phyloP scores from a whole-genome alignment of 2,888 invertebrate species.

The Darwinula stevensoni region DNA sequence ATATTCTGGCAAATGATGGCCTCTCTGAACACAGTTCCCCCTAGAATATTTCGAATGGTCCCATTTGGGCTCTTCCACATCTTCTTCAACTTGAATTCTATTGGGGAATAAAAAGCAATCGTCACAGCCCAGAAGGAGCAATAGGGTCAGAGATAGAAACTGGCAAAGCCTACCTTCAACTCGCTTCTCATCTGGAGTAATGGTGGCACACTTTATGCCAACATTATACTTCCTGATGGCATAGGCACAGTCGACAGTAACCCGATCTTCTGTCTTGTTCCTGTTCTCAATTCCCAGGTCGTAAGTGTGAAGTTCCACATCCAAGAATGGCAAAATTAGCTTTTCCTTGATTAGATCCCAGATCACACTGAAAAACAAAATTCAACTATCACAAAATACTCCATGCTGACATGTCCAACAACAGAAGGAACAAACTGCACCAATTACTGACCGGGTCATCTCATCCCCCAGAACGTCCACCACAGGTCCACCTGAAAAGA shows the following conservation, averaged over 20 bases:
- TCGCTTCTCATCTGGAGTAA: constrained; percentile 87
- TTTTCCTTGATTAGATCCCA: constrained; percentile 96
- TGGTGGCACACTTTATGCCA: constrained; percentile 92
- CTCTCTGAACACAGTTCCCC: constrained; percentile 25
- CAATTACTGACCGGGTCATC: constrained; percentile 30
- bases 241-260: constrained; percentile 85
- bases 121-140: no score
- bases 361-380: constrained; percentile 35
- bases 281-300: constrained; percentile 87
- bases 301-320: constrained; percentile 71
- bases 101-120: no score
- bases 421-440: not conserved
- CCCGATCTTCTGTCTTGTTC: constrained; percentile 75
- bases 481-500: constrained; percentile 57
- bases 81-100: constrained; percentile 24
- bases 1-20: constrained; percentile 35
- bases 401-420: not conserved
- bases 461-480: constrained; percentile 84
- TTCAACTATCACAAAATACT: not conserved
- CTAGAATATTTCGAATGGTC: constrained; percentile 24
- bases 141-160: no score
- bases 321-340: constrained; percentile 77
- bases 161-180: constrained; percentile 38
- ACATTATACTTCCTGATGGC: constrained; percentile 91
- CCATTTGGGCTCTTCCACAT: constrained; percentile 28